These are phyloP conservation scores for Drosophila mauritiana DNA, from an alignment of 1,140 invertebrate species.

Conservation along the genomic window DNA sequence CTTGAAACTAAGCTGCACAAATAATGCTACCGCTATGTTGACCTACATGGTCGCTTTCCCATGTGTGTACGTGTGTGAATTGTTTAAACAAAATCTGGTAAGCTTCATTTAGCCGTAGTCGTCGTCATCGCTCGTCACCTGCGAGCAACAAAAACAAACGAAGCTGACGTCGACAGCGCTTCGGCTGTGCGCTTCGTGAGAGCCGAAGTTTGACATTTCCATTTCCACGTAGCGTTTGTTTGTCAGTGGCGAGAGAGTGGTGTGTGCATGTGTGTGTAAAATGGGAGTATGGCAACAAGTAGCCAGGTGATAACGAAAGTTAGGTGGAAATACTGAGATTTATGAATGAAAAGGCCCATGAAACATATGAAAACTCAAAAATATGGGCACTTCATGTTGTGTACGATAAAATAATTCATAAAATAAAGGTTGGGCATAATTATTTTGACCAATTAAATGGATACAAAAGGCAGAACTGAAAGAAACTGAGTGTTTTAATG, in stretches of 20 bases:
- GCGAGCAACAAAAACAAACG: constrained; percentile 55
- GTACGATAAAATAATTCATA: no score
- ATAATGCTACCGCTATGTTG: constrained; percentile 34
- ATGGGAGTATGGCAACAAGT: constrained; percentile 70
- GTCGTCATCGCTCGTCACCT: constrained; percentile 39
- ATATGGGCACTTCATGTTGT: no score
- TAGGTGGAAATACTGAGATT: constrained; percentile 2
- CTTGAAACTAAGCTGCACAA: constrained; percentile 10
- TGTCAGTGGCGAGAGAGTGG: constrained; percentile 18
- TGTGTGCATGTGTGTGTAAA: constrained; percentile 14
- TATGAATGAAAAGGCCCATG: constrained; percentile 54
- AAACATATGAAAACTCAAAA: background rate
- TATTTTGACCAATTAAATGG: background rate
- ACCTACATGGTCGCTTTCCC: constrained; percentile 47
- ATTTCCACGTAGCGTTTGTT: constrained; percentile 70
- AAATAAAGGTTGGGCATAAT: no score
- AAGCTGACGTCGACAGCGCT: constrained; percentile 59
- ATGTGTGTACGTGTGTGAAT: constrained; percentile 18
- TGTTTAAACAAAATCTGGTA: constrained; percentile 60
- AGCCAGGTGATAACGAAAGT: constrained; percentile 65
- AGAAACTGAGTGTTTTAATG: no score
- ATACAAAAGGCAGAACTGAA: background rate
- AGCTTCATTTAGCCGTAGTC: constrained; percentile 1
- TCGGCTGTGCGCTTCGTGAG: constrained; percentile 33
- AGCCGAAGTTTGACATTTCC: constrained; percentile 78